Base-by-base conservation (phyloP, 2,113 vertebrate species). In the Lophura nycthemera region DNA sequence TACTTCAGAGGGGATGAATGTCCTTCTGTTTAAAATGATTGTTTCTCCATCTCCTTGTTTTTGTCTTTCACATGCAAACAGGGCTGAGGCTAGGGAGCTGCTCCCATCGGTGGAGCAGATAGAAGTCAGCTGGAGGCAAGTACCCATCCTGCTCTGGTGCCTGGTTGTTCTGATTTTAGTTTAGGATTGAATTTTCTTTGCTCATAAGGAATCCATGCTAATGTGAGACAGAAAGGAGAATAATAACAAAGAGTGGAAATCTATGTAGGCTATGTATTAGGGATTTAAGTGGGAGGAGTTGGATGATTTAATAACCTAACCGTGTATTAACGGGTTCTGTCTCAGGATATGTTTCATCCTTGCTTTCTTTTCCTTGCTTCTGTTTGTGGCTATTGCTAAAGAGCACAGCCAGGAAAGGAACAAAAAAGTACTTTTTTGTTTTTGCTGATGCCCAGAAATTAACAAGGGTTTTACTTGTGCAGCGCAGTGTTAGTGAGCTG, bases 231-330 rank as follows among this genome's bases (percentile, higher is more conserved):
- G 72, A 90, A 81, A 81, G n/a, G 59, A 69, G 38, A 60, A 29
- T 27, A 74, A 22, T 34, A 54, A 22, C 0, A 8, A 59, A 66
- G 40, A n/a, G 40, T 65, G 17, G 65, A 83, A 90, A 38, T 73
- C 47, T 36, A 47, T 43, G 4, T 42, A 17, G 0, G 0, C 21
- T 59, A 59, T 0, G 0, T 4, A 19, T 20, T 69, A 61, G 54
- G 36, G 20, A 67, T 88, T 89, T 86, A 24, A 64, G 42, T 64
- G 69, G 69, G 61, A 95, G 76, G 65, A 81, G 38, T 70, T 63
- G 32, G 22, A 24, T 43, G 59, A 42, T 57, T 87, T 89, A 80
- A 13, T 48, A 79, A 64, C 5, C 8, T 52, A 57, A 52, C 34
- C 61, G 14, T 76, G 47, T 72, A 38, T 86, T 74, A 63, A 80